Conservation (phyloP, 2,113 vertebrate genomes). For the Callopanchax toddi region DNA sequence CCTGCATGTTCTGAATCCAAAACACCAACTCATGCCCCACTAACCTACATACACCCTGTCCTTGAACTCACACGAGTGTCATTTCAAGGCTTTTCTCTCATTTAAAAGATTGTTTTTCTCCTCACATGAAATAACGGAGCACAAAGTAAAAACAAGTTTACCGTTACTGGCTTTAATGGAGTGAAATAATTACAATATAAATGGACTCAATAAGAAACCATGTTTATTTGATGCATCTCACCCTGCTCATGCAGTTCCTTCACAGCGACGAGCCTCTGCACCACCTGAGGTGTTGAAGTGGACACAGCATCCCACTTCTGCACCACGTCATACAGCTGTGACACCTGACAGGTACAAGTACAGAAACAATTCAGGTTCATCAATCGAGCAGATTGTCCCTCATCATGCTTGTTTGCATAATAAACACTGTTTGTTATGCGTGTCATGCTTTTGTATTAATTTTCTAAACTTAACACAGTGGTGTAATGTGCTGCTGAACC, state of each 20-base stretch:
- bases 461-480: too few species aligned
- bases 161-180: slow-evolving; percentile 22
- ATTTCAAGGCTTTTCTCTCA: slow-evolving; percentile 53
- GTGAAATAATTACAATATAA: slow-evolving; percentile 11
- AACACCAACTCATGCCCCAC: slow-evolving; percentile 29
- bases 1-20: too few species aligned
- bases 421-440: too few species aligned
- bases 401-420: too few species aligned
- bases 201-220: too few species aligned
- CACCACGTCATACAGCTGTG: slow-evolving; percentile 87
- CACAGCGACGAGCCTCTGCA: slow-evolving; percentile 88
- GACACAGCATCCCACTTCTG: slow-evolving; percentile 91
- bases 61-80: slow-evolving; percentile 66
- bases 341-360: slow-evolving; percentile 76
- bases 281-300: slow-evolving; percentile 86
- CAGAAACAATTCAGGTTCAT: background rate
- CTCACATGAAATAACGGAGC: slow-evolving; percentile 32
- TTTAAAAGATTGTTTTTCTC: slow-evolving; percentile 48
- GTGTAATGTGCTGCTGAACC: too few species aligned
- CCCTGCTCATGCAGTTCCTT: slow-evolving; percentile 94
- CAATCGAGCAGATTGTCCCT: too few species aligned
- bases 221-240: slow-evolving; percentile 51
- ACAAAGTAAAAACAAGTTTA: slow-evolving; percentile 37
- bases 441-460: too few species aligned
- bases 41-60: slow-evolving; percentile 61